A percentile compares a stretch with the other conserved stretches of the same genome.
These are phyloP conservation scores for Crenuchus spilurus DNA, from an alignment of 2,797 vertebrate genomes.

Conservation along the genomic window DNA sequence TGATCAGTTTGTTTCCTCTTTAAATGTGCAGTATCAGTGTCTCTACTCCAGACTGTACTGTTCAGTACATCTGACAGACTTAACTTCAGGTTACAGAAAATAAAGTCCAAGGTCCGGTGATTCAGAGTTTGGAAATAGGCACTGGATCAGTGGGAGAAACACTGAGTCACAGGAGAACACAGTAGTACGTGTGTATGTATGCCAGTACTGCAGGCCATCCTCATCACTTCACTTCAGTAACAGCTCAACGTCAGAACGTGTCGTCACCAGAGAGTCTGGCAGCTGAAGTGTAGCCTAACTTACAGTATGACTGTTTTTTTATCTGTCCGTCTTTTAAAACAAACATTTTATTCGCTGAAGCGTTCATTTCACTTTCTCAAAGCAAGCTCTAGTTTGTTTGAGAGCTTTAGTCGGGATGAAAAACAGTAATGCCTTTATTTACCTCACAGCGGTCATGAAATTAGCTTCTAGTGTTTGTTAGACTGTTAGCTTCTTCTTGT, in stretches of 20 bases:
- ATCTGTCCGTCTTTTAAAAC: no score
- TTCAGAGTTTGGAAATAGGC: not conserved
- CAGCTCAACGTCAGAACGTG: conserved; percentile 24
- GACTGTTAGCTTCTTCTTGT: no score
- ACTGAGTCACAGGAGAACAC: not conserved
- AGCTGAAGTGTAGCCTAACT: conserved; percentile 28
- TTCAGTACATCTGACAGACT: not conserved
- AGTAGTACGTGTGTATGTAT: not conserved
- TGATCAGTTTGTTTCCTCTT: not conserved
- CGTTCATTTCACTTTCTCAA: no score
- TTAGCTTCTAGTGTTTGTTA: not conserved
- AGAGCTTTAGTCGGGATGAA: not conserved
- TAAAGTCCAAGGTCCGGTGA: not conserved
- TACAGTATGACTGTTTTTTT: no score
- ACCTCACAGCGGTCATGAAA: not conserved
- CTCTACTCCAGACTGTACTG: not conserved
- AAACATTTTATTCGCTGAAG: no score
- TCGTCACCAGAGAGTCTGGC: conserved; percentile 41
- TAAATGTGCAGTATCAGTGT: not conserved
- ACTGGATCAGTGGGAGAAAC: conserved; percentile 17
- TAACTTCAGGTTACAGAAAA: not conserved
- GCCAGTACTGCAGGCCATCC: conserved; percentile 6
- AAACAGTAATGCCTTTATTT: not conserved
- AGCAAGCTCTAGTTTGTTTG: not conserved
- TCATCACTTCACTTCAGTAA: conserved; percentile 16